phyloP scores from a whole-genome alignment of 2,113 vertebrate genomes.

The Osmerus eperlanus region DNA sequence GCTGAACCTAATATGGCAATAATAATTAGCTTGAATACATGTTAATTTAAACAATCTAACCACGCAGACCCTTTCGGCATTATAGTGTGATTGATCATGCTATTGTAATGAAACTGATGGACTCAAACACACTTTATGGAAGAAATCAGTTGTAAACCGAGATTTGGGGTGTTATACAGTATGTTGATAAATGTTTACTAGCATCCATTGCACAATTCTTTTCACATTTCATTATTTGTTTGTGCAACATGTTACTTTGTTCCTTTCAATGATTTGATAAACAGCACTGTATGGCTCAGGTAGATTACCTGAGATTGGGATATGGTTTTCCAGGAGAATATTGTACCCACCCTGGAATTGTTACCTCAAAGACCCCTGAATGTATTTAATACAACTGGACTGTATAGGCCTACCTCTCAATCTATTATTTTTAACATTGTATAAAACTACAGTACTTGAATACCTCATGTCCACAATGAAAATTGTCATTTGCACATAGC shows the following conservation, averaged over 20 bases:
- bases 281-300: no score
- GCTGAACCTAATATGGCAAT: no score
- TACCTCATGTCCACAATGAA: conserved; percentile 30
- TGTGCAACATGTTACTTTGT: conserved; percentile 3
- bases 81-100: no score
- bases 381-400: conserved; percentile 18
- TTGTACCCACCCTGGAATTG: conserved; percentile 54
- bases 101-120: no score
- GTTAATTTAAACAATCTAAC: no score
- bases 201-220: conserved; percentile 53
- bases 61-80: no score
- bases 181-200: conserved; percentile 53
- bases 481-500: conserved; percentile 63
- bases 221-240: conserved; percentile 25
- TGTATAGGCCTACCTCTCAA: conserved; percentile 61
- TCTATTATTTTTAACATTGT: conserved; percentile 37
- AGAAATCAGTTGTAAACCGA: conserved; percentile 1
- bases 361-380: conserved; percentile 26
- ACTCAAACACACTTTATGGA: no score
- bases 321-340: neutral
- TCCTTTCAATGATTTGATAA: conserved; percentile 21
- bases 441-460: conserved; percentile 55
- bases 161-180: conserved; percentile 4
- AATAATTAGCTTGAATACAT: no score
- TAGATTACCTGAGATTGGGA: neutral